A percentile compares a stretch with the other conserved stretches of the same genome.
These are phyloP conservation scores for Sceloporus undulatus DNA, from an alignment of 2,113 vertebrate species.

Conservation along the genomic window DNA sequence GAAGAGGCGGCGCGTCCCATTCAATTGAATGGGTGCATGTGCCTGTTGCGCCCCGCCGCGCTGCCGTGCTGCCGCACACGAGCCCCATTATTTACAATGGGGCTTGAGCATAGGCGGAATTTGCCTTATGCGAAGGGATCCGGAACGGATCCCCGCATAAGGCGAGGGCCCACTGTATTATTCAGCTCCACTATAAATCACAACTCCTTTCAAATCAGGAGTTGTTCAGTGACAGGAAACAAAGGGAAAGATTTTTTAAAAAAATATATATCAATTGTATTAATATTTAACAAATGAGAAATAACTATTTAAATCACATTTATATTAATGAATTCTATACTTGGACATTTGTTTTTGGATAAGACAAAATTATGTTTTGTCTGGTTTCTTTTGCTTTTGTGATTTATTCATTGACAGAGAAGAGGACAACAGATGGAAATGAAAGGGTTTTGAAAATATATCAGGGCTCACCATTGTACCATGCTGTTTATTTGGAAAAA, in stretches of 20 bases:
- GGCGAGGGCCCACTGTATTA: neutral
- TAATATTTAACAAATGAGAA: neutral
- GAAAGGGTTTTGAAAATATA: conserved; percentile 2
- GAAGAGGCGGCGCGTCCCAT: no score
- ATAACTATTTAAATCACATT: neutral
- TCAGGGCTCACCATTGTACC: neutral
- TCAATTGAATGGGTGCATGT: no score
- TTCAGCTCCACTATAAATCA: neutral
- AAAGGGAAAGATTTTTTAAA: neutral
- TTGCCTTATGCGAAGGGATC: no score
- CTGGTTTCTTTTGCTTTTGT: neutral
- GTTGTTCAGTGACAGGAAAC: neutral
- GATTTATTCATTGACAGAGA: neutral
- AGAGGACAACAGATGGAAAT: neutral
- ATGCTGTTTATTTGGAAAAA: conserved; percentile 19
- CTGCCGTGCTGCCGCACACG: no score
- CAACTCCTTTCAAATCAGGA: neutral
- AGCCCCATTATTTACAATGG: no score
- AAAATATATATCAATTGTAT: neutral
- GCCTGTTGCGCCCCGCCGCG: no score
- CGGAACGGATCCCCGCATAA: no score
- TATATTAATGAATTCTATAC: neutral
- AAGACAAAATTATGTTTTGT: neutral
- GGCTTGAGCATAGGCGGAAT: no score
- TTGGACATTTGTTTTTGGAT: neutral